Base-by-base conservation (phyloP, 2,797 vertebrate species). In the Tiaroga cobitis region DNA sequence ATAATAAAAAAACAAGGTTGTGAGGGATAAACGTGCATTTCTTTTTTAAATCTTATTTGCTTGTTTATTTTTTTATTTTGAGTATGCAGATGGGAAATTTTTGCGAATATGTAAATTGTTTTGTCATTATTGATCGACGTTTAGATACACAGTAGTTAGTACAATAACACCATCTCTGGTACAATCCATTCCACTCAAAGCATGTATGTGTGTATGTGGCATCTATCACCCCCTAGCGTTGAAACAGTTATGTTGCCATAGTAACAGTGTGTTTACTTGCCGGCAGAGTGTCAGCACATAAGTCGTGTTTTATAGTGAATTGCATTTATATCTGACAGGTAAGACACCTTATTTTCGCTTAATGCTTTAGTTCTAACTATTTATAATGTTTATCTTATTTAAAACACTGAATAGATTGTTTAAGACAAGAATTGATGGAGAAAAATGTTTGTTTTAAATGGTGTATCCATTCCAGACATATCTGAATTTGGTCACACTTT, bases 221-320 rank as follows among this genome's bases (percentile, higher is more conserved):
- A 4, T 32, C 5, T 46, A 8, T 26, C 26, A n/a, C 63, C 70
- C 13, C 39, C 79, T 82, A 21, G 37, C 26, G 73, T 41, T 29
- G 18, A 4, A 41, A 19, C 15, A 0, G 21, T 86, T 19, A 19
- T 5, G 91, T 94, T 90, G 83, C 84, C 80, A 82, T 29, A 63
- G 92, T 68, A 90, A 94, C 93, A 24, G 0, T 89, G 85, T 93
- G 92, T 93, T 93, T 90, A 69, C 82, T 5, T 2, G 4, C 24
- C 8, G 32, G 46, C 10, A 16, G n/a, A 32, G 32, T n/a, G 18
- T 46, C 19, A 4, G 29, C 46, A 16, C 49, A 2, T 6, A 11
- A 18, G 41, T 29, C 21, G 10, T n/a, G 32, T 80, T 87, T 77
- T 9, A 46, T 46, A 37, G 13, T 7, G 24, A 49, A 43, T 74